A percentile compares a stretch with the other conserved stretches of the same genome.
Evolutionary conservation across 2,888 invertebrate genomes (phyloP).

Genomic region (Platypus cylindrus): DNA sequence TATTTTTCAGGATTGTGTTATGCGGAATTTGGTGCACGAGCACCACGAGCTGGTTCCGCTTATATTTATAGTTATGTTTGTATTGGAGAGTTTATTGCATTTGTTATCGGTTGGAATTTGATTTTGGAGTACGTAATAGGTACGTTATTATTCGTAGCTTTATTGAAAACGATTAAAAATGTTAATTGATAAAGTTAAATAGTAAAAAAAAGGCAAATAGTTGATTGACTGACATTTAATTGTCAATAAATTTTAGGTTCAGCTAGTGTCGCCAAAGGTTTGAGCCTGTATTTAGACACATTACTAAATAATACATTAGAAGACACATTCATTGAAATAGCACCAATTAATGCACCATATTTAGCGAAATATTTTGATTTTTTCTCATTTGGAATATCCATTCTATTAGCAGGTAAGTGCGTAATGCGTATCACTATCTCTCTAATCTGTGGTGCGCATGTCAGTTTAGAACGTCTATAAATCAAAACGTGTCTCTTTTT

Average conservation of each 20-base stretch:
- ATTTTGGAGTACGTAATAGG: conserved; percentile 82
- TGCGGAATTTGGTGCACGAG: conserved; percentile 81
- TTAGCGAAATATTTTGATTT: conserved; percentile 63
- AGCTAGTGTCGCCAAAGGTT: conserved; percentile 67
- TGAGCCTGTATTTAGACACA: conserved; percentile 65
- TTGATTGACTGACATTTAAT: background rate
- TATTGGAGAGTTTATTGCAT: conserved; percentile 83
- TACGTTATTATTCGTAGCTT: conserved; percentile 29
- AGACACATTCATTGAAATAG: conserved; percentile 44
- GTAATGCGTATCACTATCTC: background rate
- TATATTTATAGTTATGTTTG: conserved; percentile 90
- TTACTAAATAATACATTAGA: conserved; percentile 52
- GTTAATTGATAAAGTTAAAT: too few relatives aligned
- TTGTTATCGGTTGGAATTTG: conserved; percentile 88
- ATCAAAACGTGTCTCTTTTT: conserved; percentile 21
- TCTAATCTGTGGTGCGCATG: too few relatives aligned
- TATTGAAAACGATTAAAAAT: too few relatives aligned
- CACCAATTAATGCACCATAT: conserved; percentile 52
- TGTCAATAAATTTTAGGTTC: conserved; percentile 42
- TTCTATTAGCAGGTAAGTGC: conserved; percentile 50
- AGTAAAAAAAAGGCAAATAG: conserved; percentile 1
- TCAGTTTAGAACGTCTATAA: too few relatives aligned
- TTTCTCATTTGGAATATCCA: conserved; percentile 59
- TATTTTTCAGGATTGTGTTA: conserved; percentile 61
- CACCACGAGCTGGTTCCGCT: conserved; percentile 81